These are phyloP conservation scores for Zoroaster sp. DNA, from an alignment of 53 echinoderm and acorn worm species.

Conservation along the genomic window DNA sequence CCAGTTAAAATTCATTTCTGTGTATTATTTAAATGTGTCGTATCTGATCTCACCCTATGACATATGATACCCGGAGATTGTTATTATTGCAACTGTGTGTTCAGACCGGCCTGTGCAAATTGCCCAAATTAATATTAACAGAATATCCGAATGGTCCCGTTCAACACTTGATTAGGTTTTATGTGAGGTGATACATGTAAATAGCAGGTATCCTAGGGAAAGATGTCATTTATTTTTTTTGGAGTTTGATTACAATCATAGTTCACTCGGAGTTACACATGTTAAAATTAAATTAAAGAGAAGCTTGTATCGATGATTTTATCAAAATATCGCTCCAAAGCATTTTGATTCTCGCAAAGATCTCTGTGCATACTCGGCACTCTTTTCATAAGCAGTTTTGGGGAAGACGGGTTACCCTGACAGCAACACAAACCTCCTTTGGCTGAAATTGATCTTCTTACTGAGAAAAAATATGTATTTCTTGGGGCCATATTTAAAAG, in stretches of 20 bases:
- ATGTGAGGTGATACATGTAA: background rate
- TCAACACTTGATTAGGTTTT: background rate
- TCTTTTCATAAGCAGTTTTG: background rate
- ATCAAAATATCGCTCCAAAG: background rate
- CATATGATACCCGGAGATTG: background rate
- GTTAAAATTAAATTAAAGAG: too few relatives aligned
- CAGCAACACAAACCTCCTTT: too few relatives aligned
- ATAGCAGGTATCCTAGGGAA: background rate
- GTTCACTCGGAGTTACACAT: background rate
- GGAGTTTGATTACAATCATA: constrained; percentile 28
- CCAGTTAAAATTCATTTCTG: background rate
- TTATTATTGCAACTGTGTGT: background rate
- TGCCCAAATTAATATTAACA: constrained; percentile 35
- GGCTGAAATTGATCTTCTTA: too few relatives aligned
- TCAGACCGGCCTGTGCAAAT: constrained; percentile 11
- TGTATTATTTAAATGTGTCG: background rate
- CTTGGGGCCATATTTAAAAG: too few relatives aligned
- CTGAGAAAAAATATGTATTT: too few relatives aligned
- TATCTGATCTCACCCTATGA: background rate
- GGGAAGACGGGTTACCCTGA: background rate
- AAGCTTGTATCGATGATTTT: background rate
- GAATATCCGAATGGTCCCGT: background rate
- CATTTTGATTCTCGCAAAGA: background rate
- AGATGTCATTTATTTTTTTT: background rate
- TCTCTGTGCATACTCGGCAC: background rate